Base-by-base conservation (phyloP, 2,888 invertebrate genomes). In the Amblyjoppa fuscipennis region DNA sequence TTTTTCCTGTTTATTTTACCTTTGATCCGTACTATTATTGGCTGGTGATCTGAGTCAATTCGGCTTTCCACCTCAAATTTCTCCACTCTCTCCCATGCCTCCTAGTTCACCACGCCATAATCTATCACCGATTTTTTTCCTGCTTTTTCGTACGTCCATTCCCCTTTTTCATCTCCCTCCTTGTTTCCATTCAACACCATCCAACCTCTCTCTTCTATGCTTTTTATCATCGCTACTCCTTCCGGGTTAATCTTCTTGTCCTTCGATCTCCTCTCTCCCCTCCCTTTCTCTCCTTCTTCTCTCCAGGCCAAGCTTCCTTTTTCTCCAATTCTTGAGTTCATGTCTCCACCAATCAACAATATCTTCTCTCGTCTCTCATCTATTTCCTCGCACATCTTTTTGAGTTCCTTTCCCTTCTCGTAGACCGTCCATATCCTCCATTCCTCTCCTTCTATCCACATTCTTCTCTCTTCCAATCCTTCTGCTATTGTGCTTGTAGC, bases 101-200 rank as follows among this genome's bases (percentile, higher is more conserved):
- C 71, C 20, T 75, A 83, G 61, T 84, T 86, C 11, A 69, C 80
- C n/a, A 87, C 78, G 34, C 75, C 81, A 13, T 84, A 87, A 41
- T 88, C 87, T 38, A 89, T 85, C 3, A 87, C 87, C 13, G 87
- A 74, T 13, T 61, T 80, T 20, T 85, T 79, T 59, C 79, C 87
- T 7, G 69, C 73, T 20, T 85, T 79, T 38, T 83, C 61, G 74
- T 76, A 87, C 3, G 88, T 87, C 25, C 87, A 34, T 34, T 28
- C 87, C 81, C 34, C 34, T 34, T 34, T 34, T 34, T 34, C 34
- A 3, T 34, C 34, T 34, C 34, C 34, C 34, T 84, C 77, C 34
- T 70, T 69, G 2, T 59, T 75, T 53, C 82, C 86, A 59, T 88
- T 89, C 13, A 86, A 34, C 11, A 80, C 61, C 3, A 6, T 45